Evolutionary conservation across 1,140 invertebrate species (phyloP), one percentile per base, ranked within the genome.

Genomic region (Apocrypta bakeri): DNA sequence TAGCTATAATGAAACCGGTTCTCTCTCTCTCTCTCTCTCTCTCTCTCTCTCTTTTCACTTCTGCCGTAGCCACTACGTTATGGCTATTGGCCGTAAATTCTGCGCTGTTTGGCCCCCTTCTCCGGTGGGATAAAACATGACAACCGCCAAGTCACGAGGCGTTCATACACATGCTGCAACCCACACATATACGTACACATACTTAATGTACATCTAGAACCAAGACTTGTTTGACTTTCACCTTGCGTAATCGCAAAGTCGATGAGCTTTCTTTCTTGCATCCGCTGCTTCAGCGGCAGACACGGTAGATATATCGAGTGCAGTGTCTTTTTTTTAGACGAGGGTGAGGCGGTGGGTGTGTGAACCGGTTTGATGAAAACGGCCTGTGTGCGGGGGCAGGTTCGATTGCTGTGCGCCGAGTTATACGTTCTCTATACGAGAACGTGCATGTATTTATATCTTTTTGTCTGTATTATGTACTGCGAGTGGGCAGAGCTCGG

Each of bases 241-340:
- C 87, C 85, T 87, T 86, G 86, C 86, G 85, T 86, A 88, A 88
- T 85, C 85, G 76, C 69, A 24, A 73, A 74, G 11, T 56, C 40
- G 24, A 27, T 37, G 69, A 72, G n/a, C 64, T 79, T 82, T 72
- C 72, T 79, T 79, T 37, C 77, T 9, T 17, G 21, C 48, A 56
- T 56, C 48, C 48, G 48, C 48, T 56, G 48, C 14, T n/a, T n/a
- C n/a, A 9, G 40, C 40, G 8, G 40, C 42, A 48, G 14, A 48
- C 42, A 48, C 42, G 14, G 48, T 56, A n/a, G 4, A n/a, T 37
- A 37, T 37, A 9, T 37, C 33, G 33, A 2, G 33, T 6, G 14
- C 42, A 48, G 42, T 37, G 33, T 56, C 17, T n/a, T n/a, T 21
- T 56, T 56, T 56, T 56, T 56, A 4, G 48, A 17, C 40, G 42